Percentiles rank a stretch among this genome's conserved stretches.
Conservation (phyloP, 2,113 vertebrate genomes). For the Rana temporaria region DNA sequence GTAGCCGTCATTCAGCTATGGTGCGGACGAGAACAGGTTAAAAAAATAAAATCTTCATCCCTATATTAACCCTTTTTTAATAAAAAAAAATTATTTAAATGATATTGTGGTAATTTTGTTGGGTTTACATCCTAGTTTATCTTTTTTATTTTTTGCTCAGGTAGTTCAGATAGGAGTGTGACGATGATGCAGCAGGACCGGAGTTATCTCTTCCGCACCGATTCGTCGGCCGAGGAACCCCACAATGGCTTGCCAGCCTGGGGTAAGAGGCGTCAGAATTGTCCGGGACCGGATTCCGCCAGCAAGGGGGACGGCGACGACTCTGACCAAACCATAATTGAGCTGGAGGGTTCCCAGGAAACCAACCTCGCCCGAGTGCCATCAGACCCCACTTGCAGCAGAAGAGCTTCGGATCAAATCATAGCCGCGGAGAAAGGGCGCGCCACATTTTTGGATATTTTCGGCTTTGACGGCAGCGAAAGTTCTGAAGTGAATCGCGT, state of each 20-base stretch:
- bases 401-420: too few relatives aligned
- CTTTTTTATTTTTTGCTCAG: slow-evolving; percentile 13
- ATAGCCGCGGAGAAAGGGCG: neutral
- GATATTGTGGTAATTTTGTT: too few relatives aligned
- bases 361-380: too few relatives aligned
- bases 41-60: too few relatives aligned
- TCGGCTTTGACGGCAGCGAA: slow-evolving; percentile 28
- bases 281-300: neutral
- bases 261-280: neutral
- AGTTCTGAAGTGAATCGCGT: neutral
- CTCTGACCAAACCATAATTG: neutral
- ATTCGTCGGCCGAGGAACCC: neutral
- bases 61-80: too few relatives aligned
- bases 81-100: too few relatives aligned
- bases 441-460: slow-evolving; percentile 6
- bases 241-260: neutral
- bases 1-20: too few relatives aligned
- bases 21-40: too few relatives aligned
- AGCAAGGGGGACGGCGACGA: neutral
- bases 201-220: neutral
- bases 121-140: neutral
- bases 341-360: neutral
- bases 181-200: neutral
- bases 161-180: neutral
- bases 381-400: too few relatives aligned